phyloP scores from a whole-genome alignment of 2,888 invertebrate species.

The Luperina nickerlii region DNA sequence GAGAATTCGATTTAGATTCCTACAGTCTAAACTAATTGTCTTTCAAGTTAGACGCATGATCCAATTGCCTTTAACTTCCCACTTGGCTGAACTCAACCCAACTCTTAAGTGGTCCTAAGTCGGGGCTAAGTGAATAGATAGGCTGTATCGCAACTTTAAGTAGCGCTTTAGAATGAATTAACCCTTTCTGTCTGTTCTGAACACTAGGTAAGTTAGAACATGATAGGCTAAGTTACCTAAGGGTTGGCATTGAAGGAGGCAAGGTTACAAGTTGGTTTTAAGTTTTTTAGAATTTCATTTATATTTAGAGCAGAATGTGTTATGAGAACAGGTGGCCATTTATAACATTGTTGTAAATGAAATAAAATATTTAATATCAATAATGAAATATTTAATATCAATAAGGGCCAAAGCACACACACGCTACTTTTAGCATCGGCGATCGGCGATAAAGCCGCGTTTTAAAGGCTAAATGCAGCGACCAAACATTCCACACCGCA shows the following conservation, averaged over 20 bases:
- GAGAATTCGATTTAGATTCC: slow-evolving; percentile 33
- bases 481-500: too few species aligned
- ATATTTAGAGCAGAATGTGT: neutral
- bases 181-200: slow-evolving; percentile 21
- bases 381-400: neutral
- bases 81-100: slow-evolving; percentile 17
- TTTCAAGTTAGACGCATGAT: slow-evolving; percentile 27
- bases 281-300: slow-evolving; percentile 32
- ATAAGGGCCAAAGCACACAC: neutral
- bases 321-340: neutral
- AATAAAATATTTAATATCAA: neutral
- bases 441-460: too few species aligned
- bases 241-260: neutral
- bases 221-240: slow-evolving; percentile 19
- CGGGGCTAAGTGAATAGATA: slow-evolving; percentile 39
- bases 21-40: slow-evolving; percentile 21
- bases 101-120: slow-evolving; percentile 57
- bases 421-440: too few species aligned
- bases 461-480: too few species aligned
- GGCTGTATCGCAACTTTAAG: slow-evolving; percentile 40
- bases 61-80: slow-evolving; percentile 28
- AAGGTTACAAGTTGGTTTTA: slow-evolving; percentile 2
- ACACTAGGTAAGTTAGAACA: slow-evolving; percentile 24
- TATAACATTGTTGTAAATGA: neutral
- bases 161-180: slow-evolving; percentile 29